Base-by-base conservation (phyloP, 2,113 vertebrate species). In the Myotis davidii region DNA sequence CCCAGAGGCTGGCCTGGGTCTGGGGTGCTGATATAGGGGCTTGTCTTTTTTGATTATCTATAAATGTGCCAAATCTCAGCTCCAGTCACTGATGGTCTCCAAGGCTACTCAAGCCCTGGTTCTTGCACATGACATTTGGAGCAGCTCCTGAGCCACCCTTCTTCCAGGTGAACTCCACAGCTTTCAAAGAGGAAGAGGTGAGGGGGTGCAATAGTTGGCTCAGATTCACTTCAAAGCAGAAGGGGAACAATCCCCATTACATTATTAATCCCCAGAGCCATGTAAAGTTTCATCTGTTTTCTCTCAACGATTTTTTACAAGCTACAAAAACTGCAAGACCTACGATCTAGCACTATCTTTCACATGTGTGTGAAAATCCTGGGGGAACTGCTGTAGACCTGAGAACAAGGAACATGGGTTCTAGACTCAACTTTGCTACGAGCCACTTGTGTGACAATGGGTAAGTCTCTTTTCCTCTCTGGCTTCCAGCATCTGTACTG, bases 221-320 rank as follows among this genome's bases (percentile, higher is more conserved):
- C 84, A 94, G 91, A 96, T 91, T 97, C 92, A 82, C 87, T 97
- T 97, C 97, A 97, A 96, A 96, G 84, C 86, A 97, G 94, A 93
- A 96, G 92, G 91, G 87, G 93, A 96, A 96, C 92, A 90, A 94
- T 96, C 89, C 87, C 90, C 8, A 67, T 96, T 96, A 95, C 78
- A 93, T 97, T 97, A 96, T 96, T 93, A 94, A 95, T 95, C 96
- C 96, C 96, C 3, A 12, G 97, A 97, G 95, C 92, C 96, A 95
- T 78, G 94, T 94, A 94, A 97, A 95, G 90, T 90, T 97, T 97
- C 94, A 96, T 97, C 94, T 96, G 96, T 96, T 97, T 97, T 97
- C 92, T 97, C 92, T 96, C 94, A 97, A 87, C 8, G 37, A 94
- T 84, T 96, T 97, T 95, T 97, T 97, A 97, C 96, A 96, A 93